phyloP scores from a whole-genome alignment of 2,888 invertebrate genomes.

The Andrena hattorfiana region DNA sequence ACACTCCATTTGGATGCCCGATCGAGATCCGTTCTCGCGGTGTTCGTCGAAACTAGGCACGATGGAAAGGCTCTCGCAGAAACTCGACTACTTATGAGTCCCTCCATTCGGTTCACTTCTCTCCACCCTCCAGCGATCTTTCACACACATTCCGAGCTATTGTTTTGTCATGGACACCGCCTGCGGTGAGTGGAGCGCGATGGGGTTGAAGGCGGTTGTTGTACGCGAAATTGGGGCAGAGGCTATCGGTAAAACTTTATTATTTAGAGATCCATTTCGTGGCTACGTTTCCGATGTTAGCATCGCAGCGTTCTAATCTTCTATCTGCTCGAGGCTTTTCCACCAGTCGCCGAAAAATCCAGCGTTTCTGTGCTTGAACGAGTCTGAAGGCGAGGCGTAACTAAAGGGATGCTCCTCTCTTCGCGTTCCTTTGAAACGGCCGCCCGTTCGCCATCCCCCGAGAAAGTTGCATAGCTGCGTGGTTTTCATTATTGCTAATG shows the following conservation, averaged over 20 bases:
- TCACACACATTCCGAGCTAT: not conserved
- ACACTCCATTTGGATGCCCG: not conserved
- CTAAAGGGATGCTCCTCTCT: not conserved
- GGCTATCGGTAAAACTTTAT: constrained; percentile 17
- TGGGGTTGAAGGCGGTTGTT: no score
- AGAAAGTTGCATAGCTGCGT: constrained; percentile 16
- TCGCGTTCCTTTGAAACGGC: not conserved
- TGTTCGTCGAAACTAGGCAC: not conserved
- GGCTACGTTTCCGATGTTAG: not conserved
- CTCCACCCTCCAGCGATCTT: not conserved
- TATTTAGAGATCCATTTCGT: constrained; percentile 32
- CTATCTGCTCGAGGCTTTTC: not conserved
- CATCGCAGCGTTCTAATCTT: constrained; percentile 14
- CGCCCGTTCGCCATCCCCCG: not conserved
- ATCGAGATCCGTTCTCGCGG: not conserved
- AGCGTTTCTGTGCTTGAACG: not conserved
- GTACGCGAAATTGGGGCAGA: no score
- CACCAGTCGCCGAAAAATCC: not conserved
- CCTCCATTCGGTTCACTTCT: not conserved
- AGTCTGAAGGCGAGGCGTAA: not conserved
- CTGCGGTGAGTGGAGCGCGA: not conserved
- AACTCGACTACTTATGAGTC: not conserved
- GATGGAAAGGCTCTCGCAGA: not conserved
- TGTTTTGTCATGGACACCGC: not conserved
- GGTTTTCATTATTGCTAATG: constrained; percentile 58